Conservation (phyloP, 2,113 vertebrate species). For the Melanostigma gelatinosum region DNA sequence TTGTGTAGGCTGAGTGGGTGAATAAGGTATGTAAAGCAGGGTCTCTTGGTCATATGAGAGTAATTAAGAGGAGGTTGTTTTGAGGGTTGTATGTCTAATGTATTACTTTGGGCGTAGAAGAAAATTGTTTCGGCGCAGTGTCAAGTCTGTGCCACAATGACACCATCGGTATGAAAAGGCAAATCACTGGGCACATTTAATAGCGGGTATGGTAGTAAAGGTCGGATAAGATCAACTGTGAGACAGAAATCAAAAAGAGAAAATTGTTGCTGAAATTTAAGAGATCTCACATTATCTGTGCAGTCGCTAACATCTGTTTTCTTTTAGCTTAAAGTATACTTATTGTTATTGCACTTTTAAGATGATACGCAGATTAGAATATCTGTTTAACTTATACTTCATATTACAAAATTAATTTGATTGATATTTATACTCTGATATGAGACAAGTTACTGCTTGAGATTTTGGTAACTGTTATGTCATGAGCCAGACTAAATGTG, state of each 20-base stretch:
- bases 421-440: not conserved
- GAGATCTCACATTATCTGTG: not conserved
- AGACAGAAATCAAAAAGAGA: not conserved
- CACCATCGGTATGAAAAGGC: not conserved
- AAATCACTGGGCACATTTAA: conserved; percentile 17
- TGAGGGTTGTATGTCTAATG: conserved; percentile 41
- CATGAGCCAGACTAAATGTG: too few species aligned
- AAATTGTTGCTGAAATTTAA: not conserved
- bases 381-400: not conserved
- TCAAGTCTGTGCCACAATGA: conserved; percentile 24
- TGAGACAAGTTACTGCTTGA: not conserved
- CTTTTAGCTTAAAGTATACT: not conserved
- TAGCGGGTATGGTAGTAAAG: not conserved
- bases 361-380: not conserved
- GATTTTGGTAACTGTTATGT: too few species aligned
- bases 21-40: conserved; percentile 43
- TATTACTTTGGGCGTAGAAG: conserved; percentile 29
- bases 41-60: conserved; percentile 43
- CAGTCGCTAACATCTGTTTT: not conserved
- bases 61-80: conserved; percentile 38
- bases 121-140: not conserved
- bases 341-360: conserved; percentile 3
- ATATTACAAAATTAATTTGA: not conserved
- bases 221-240: not conserved
- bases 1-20: conserved; percentile 54